Base-by-base conservation (phyloP, 2,888 invertebrate genomes). In the Hipparchia sbordonii region DNA sequence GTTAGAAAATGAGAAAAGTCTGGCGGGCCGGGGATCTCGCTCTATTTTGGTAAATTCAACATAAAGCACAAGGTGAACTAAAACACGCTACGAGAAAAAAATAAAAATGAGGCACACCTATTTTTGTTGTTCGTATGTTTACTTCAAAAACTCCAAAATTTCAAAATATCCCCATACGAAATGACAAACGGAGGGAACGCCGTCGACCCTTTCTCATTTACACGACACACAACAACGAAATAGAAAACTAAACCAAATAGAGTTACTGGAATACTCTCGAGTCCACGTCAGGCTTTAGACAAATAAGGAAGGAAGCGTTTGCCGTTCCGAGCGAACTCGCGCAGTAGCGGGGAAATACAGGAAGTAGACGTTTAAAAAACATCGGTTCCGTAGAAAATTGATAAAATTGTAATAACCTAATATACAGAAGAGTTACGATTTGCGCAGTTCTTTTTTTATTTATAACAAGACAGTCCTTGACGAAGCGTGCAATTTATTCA, bases 221-320 rank as follows among this genome's bases (percentile, higher is more conserved):
- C 86, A 84, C 86, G 85, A 82, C 82, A 85, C 81, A 83, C 82
- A 81, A 84, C 81, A 83, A 82, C 82, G 82, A 83, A 87, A 88
- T 86, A 86, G 88, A 84, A 87, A 86, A 85, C 81, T 82, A 80
- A 83, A 84, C 83, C 85, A 88, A 89, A 89, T 87, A 89, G 83
- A 88, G 85, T 88, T 85, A 86, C 81, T 78, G 78, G 77, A 80
- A 82, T 82, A 82, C 82, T 79, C 81, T 78, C 80, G 83, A 81
- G 85, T 85, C 82, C 82, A 84, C 85, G 88, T 89, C 89, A 88
- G 85, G 87, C 87, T 80, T 88, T 89, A 88, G 89, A 89, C 87
- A 89, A 90, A 90, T 89, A 89, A 87, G 88, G 87, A 88, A 87
- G 87, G 85, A 87, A 87, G 82, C 84, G 81, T 85, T 87, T 87